A percentile compares a stretch with the other conserved stretches of the same genome.
phyloP scores from a whole-genome alignment of 2,113 vertebrate species.

The Zosterops hypoxanthus region DNA sequence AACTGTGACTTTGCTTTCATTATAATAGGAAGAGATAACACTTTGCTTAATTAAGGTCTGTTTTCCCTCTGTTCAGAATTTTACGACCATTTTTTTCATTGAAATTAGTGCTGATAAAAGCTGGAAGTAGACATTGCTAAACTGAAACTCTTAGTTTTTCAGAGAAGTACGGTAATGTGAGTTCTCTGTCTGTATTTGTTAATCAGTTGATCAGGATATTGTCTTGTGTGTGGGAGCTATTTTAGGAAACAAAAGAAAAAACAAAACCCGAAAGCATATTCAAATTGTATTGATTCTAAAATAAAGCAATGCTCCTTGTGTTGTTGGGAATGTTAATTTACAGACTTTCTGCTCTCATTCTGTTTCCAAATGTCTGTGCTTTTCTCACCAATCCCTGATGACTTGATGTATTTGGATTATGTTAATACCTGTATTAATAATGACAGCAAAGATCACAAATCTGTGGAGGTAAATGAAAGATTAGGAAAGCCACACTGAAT shows the following conservation, averaged over 20 bases:
- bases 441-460: not conserved
- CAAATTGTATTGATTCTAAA: not conserved
- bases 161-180: not conserved
- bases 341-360: not conserved
- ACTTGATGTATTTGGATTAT: conserved; percentile 5
- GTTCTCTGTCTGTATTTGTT: conserved; percentile 26
- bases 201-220: conserved; percentile 37
- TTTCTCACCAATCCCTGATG: not conserved
- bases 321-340: not conserved
- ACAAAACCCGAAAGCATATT: not conserved
- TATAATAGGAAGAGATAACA: conserved; percentile 77
- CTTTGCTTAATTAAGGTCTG: conserved; percentile 79
- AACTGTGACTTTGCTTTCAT: conserved; percentile 78
- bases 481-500: not conserved
- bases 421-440: not conserved
- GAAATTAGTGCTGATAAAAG: conserved; percentile 75
- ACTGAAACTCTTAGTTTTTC: conserved; percentile 53
- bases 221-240: not conserved
- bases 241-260: conserved; percentile 37
- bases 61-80: conserved; percentile 76
- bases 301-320: not conserved
- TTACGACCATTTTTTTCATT: conserved; percentile 53
- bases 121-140: conserved; percentile 36
- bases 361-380: not conserved
- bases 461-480: not conserved